phyloP scores from a whole-genome alignment of 2,113 vertebrate species.

The Prinia subflava region DNA sequence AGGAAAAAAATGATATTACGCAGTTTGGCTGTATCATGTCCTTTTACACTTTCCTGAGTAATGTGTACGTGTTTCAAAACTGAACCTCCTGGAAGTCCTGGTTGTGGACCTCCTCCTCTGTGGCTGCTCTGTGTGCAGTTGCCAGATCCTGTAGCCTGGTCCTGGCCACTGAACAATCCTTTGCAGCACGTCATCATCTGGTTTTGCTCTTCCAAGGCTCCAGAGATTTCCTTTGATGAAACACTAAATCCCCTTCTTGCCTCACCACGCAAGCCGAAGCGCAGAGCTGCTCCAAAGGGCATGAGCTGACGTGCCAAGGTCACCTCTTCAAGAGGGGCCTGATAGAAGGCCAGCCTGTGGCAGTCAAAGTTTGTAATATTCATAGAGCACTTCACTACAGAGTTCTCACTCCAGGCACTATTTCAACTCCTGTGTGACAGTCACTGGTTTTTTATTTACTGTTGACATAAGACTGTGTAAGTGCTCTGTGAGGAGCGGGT shows the following conservation, averaged over 20 bases:
- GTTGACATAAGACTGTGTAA: background rate
- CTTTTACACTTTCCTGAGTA: background rate
- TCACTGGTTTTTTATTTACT: background rate
- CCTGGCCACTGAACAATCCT: background rate
- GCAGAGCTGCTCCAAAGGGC: background rate
- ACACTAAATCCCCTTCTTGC: background rate
- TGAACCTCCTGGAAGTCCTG: background rate
- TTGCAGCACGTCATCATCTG: background rate
- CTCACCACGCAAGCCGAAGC: accelerated
- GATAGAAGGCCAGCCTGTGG: background rate
- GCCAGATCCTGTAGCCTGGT: background rate
- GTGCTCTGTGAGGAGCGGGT: background rate
- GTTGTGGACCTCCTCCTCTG: background rate
- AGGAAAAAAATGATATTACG: background rate
- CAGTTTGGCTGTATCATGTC: background rate
- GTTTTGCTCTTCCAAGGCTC: background rate
- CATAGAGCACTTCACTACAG: background rate
- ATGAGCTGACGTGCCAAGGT: background rate
- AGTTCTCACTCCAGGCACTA: background rate
- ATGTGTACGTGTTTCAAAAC: background rate
- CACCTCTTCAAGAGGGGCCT: background rate
- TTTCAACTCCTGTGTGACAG: background rate
- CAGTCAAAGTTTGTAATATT: background rate
- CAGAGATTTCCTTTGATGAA: background rate
- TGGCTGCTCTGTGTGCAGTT: accelerated